phyloP scores from a whole-genome alignment of 2,888 invertebrate genomes.

The Gisinianus flammeolus region DNA sequence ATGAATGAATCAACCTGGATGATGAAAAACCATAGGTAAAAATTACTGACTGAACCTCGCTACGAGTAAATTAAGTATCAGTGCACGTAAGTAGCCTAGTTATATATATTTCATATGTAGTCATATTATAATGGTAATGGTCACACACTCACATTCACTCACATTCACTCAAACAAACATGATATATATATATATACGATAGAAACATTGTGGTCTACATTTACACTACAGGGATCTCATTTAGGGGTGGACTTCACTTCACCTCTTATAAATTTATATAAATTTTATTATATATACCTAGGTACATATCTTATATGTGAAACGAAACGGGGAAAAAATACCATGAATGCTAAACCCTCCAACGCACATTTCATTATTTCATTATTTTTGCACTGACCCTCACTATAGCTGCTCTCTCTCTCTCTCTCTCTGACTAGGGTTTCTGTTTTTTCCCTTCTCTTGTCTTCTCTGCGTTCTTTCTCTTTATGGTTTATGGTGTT shows the following conservation, averaged over 20 bases:
- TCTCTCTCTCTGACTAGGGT: background rate
- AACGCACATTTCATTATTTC: slow-evolving; percentile 27
- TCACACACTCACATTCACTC: slow-evolving; percentile 1
- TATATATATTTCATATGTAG: slow-evolving; percentile 2
- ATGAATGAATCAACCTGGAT: slow-evolving; percentile 27
- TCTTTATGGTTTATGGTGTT: background rate
- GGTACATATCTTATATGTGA: no score
- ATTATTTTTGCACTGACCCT: slow-evolving; percentile 39
- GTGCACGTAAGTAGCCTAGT: slow-evolving; percentile 17
- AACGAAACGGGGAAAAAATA: no score
- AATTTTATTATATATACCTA: no score
- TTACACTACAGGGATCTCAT: slow-evolving; percentile 1
- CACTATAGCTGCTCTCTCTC: background rate
- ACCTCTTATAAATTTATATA: slow-evolving; percentile 15
- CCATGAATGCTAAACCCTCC: slow-evolving; percentile 26
- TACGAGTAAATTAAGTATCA: slow-evolving; percentile 26
- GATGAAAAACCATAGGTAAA: background rate
- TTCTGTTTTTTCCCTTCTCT: background rate
- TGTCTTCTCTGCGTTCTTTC: no score
- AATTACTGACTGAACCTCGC: background rate
- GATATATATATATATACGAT: background rate
- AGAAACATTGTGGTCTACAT: slow-evolving; percentile 5
- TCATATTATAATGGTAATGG: background rate
- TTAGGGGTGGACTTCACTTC: slow-evolving; percentile 37
- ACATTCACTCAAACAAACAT: background rate